Base-by-base conservation (phyloP, 2,797 vertebrate species). In the Manis javanica region DNA sequence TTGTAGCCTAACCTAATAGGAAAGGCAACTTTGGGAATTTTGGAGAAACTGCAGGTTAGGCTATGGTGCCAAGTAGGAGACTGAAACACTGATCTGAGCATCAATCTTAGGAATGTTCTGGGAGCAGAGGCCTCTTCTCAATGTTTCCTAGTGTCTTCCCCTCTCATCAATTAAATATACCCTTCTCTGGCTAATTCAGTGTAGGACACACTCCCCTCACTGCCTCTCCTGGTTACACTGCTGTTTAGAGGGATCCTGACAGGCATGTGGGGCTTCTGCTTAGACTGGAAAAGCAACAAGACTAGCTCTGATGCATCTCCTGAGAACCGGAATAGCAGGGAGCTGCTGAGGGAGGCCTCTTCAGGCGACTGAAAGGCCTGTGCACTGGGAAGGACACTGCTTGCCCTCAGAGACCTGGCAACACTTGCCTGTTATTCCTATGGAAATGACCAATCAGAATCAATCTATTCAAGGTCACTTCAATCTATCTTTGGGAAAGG, bases 11-110 rank as follows among this genome's bases (percentile, higher is more conserved):
- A 95, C 42, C 59, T 81, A 59, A 87, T 9, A 97, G 85, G 69
- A 96, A 91, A 86, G 81, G 87, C 94, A 87, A 81, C 71, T 95
- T 78, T 79, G 61, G 85, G 46, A 68, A 81, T 92, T 91, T 37
- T 91, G 87, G 96, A 96, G 83, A 90, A 91, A 94, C 2, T 8
- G 19, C 63, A 92, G 51, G 74, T 64, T 64, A 94, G 55, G 82
- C 71, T 49, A 64, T 0, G 1, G 66, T 92, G 78, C 96, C 92
- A 96, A 68, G 31, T 13, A 11, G 23, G 71, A 91, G 68, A 71
- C 37, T 68, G 57, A 93, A 87, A 86, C 71, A 37, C 78, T 31
- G 34, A 61, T 64, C 39, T 23, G 57, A 85, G 63, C 13, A 55
- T 90, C 88, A 84, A 51, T 83, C 94, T 91, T 71, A 74, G 89